Base-by-base conservation (phyloP, 2,888 invertebrate genomes). In the Chloroclystis v-ata region DNA sequence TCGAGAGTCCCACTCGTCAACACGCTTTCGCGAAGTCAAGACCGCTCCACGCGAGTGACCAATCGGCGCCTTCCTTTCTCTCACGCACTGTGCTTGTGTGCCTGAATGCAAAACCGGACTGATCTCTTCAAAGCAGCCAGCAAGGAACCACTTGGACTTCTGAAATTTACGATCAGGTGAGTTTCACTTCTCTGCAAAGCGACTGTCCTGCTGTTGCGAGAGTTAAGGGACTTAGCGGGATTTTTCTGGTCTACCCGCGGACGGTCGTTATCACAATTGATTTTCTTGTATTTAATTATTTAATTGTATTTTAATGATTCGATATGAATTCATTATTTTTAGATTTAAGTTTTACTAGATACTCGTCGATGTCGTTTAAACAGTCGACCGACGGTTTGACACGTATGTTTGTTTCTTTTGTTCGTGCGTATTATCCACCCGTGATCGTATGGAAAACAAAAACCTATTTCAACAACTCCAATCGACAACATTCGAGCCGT, bases 81-180 rank as follows among this genome's bases (percentile, higher is more conserved):
- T 85, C 83, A 78, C 83, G 82, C 83, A 79, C 78, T 78, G 83
- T 78, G 75, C 75, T 80, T 83, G 85, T 85, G 83, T 78, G 82
- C 82, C 82, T 86, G 84, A 81, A 82, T 85, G 79, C 83, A 75
- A 83, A 85, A 82, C 82, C 85, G 86, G 84, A 84, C 82, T 78
- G 69, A 76, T 78, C 77, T 79, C 77, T 77, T 77, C 65, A 73
- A 33, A 14, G 13, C 72, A 78, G 63, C 30, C 72, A 62, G 62
- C 64, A 60, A 72, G 74, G 76, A 76, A 77, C 72, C 69, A 61
- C 55, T 67, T 63, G 72, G 73, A 75, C 63, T 62, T 79, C 72
- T 71, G 63, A 61, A 64, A 60, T 69, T 66, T 75, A 72, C 63
- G 60, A 66, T 67, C 68, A 77, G 84, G 86, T 86, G 58, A 82